Evolutionary conservation across 2,888 invertebrate species (phyloP).

Genomic region (Drosophila prolongata): DNA sequence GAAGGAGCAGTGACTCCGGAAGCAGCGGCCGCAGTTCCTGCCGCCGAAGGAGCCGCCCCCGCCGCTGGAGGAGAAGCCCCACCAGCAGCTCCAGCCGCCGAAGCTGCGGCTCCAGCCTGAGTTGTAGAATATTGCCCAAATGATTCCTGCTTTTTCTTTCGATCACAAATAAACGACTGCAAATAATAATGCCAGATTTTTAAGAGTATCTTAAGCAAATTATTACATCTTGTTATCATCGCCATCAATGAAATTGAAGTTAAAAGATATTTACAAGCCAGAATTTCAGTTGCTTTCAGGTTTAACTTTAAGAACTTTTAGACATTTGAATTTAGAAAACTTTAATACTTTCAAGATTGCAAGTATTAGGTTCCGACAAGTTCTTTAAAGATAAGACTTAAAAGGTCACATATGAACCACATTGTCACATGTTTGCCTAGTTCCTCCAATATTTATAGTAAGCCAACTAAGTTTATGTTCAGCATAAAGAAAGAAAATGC

Average conservation of each 20-base stretch:
- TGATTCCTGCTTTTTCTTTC: background rate
- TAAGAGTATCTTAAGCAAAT: background rate
- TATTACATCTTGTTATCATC: no score
- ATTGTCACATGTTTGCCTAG: no score
- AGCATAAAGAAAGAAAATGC: no score
- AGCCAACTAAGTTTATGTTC: no score
- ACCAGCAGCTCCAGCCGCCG: background rate
- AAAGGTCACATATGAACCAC: no score
- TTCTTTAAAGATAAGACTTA: no score
- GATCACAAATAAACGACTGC: slow-evolving; percentile 10
- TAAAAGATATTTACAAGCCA: background rate
- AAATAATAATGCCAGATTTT: background rate
- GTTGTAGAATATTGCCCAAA: background rate
- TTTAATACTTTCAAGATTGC: no score
- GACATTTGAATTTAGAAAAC: no score
- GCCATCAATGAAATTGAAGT: background rate
- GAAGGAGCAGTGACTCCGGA: background rate
- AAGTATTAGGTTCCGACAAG: no score
- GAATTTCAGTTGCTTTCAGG: no score
- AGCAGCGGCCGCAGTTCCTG: background rate
- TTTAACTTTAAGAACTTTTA: no score
- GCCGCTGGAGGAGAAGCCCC: background rate
- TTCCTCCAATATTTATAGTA: no score
- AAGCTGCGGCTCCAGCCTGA: slow-evolving; percentile 8
- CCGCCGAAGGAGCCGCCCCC: background rate